Percentiles rank a stretch among this genome's conserved stretches.
phyloP scores from a whole-genome alignment of 92 coral and sea anemone genomes.

The Zoanthus gigantus region DNA sequence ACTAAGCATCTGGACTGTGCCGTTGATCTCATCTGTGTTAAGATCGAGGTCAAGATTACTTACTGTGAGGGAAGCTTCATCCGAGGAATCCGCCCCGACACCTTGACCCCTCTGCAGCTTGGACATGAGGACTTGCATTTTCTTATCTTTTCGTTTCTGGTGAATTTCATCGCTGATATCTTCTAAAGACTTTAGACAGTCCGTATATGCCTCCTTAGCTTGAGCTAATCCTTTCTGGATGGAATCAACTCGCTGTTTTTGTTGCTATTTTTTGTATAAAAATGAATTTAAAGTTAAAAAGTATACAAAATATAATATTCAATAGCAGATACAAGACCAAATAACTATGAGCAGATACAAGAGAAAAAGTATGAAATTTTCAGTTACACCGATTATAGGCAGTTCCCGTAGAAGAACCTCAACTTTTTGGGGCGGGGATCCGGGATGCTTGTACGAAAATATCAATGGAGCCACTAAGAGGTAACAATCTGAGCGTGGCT shows the following conservation, averaged over 20 bases:
- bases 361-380: too few relatives aligned
- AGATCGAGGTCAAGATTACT: slow-evolving; percentile 87
- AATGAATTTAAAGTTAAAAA: neutral
- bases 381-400: too few relatives aligned
- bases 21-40: slow-evolving; percentile 53
- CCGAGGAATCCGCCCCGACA: slow-evolving; percentile 97
- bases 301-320: too few relatives aligned
- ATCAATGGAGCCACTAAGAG: too few relatives aligned
- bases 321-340: too few relatives aligned
- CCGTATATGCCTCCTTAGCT: slow-evolving; percentile 88
- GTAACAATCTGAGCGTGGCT: too few relatives aligned
- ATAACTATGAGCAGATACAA: too few relatives aligned
- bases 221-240: slow-evolving; percentile 80
- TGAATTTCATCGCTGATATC: slow-evolving; percentile 96
- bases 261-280: slow-evolving; percentile 69
- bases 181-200: slow-evolving; percentile 86
- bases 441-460: too few relatives aligned
- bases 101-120: slow-evolving; percentile 90
- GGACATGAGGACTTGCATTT: slow-evolving; percentile 73
- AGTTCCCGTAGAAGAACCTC: too few relatives aligned
- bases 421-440: too few relatives aligned
- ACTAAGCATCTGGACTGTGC: slow-evolving; percentile 27
- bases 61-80: slow-evolving; percentile 80
- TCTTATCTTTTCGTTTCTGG: slow-evolving; percentile 84
- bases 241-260: slow-evolving; percentile 88